Base-by-base conservation (phyloP, 2,888 invertebrate species). In the Chrysopilus asiliformis region DNA sequence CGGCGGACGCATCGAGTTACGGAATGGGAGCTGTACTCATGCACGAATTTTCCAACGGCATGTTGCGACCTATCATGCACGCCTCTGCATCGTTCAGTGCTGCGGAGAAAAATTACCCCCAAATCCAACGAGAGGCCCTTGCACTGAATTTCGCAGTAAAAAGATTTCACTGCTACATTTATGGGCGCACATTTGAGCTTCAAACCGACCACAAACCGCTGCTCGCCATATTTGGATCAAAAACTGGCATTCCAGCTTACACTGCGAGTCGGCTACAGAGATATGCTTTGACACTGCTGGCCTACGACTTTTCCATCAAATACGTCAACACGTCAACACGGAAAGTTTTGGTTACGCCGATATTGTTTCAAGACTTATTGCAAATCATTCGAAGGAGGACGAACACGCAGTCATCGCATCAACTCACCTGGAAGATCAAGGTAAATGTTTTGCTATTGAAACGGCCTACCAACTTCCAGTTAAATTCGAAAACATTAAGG, bases 1-100 rank as follows among this genome's bases (percentile, higher is more conserved):
- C 42, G 14, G 44, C 46, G 32, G 49, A 49, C 32, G 47, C 39
- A 3, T 39, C 36, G 15, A 14, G 15, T 15, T 40, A 40, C 26
- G 52, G 53, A 9, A 24, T 54, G 17, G 54, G 50, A 7, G 45
- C 54, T 9, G 51, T 53, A 4, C 41, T 53, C 18, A 40, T 42
- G 25, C 55, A 56, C 34, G 47, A 32, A 17, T 38, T 44, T 40
- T 31, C 30, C 14, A 43, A 45, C 19, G 41, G 41, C 12, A 37
- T 19, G 9, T 28, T 37, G 4, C 25, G 34, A 12, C 41, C 46
- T 10, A 49, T 58, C n/a, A 50, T 49, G 16, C 56, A 49, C 44
- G 53, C 53, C 1, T 56, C 53, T 19, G 41, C 39, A 45, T 53
- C 42, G 36, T 48, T 45, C 46, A 48, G 30, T 44, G 46, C 16